Percentiles rank a stretch among this genome's conserved stretches.
These are phyloP conservation scores for Dreissena rostriformis DNA, from an alignment of 1,140 invertebrate species.

Conservation along the genomic window DNA sequence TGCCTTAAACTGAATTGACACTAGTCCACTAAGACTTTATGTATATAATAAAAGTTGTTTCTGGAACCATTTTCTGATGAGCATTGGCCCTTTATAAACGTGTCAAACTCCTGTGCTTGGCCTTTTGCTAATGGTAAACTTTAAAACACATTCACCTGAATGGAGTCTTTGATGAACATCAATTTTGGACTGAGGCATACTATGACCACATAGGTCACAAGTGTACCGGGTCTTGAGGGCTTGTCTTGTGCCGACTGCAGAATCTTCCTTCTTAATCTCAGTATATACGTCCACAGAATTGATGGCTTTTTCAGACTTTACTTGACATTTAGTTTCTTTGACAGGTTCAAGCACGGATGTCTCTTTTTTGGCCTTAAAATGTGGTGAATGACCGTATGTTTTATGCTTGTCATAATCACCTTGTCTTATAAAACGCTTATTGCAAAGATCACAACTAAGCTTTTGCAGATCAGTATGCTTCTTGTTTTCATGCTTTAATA, in stretches of 20 bases:
- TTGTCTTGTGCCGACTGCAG: background rate
- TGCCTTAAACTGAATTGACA: too few species aligned
- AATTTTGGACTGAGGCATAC: conserved; percentile 22
- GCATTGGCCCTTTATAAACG: too few species aligned
- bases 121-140: too few species aligned
- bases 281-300: background rate
- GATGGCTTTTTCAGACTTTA: too few species aligned
- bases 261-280: background rate
- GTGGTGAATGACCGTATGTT: background rate
- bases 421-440: conserved; percentile 42
- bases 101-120: too few species aligned
- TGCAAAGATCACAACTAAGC: conserved; percentile 33
- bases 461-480: conserved; percentile 41
- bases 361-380: too few species aligned
- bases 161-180: conserved; percentile 37
- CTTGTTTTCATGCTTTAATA: conserved; percentile 39
- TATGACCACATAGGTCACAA: conserved; percentile 44
- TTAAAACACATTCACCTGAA: conserved; percentile 4
- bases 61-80: too few species aligned
- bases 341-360: background rate
- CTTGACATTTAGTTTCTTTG: background rate
- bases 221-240: conserved; percentile 12
- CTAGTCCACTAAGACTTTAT: too few species aligned
- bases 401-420: conserved; percentile 34
- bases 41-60: too few species aligned